Base-by-base conservation (phyloP, 2,888 invertebrate species). In the Heliconius ismenius region DNA sequence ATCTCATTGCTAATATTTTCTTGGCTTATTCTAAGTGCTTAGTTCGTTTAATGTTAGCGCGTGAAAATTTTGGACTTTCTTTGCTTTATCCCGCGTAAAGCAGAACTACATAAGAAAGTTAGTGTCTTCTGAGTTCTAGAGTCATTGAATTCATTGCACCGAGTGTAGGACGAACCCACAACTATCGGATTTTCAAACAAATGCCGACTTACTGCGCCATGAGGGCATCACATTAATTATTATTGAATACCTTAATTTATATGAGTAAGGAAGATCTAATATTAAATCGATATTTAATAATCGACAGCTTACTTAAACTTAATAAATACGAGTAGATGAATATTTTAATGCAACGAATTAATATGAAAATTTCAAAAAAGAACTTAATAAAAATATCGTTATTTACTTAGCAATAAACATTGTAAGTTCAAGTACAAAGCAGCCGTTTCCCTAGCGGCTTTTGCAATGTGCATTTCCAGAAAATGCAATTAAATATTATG, bases 371-470 rank as follows among this genome's bases (percentile, higher is more conserved):
- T 24, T 24, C 15, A 67, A 39, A 67, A 39, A 26, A 3, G n/a
- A 39, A 67, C 3, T 1, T 28, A 54, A 54, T 69, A 69, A 69
- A 69, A 26, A 69, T 49, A 69, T 69, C 26, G 24, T 49, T 70
- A 70, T 70, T 58, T n/a, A 58, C 15, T n/a, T 58, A 1, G 24
- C 32, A 58, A 67, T 67, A 67, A 67, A 70, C 70, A 36, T 58
- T 69, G 21, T 69, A 58, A 36, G 9, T 9, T 58, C 58, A 24
- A n/a, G 28, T 36, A 58, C 70, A 70, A 58, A 70, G 32, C 3
- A 6, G 32, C 32, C 54, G 69, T 54, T 11, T 54, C 32, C 15
- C 69, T n/a, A 32, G 58, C n/a, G 58, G 54, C 13, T 70, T n/a
- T 58, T 70, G 13, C 70, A 58, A n/a, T 58, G 58, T 28, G 21